Percentiles rank a stretch among this genome's conserved stretches.
Conservation (phyloP, 1,140 invertebrate species). For the Venustaconcha ellipsiformis region DNA sequence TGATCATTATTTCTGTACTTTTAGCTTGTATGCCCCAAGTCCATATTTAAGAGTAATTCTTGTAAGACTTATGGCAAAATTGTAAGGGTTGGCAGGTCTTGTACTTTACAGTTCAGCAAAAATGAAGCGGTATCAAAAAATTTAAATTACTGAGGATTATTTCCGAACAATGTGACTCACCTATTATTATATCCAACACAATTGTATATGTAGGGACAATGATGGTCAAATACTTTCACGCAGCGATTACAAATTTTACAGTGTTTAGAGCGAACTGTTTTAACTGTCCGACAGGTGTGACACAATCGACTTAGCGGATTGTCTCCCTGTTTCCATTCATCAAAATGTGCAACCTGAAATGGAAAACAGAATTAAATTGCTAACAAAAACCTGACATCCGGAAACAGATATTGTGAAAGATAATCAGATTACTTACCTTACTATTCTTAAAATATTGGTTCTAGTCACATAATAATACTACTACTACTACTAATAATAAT, state of each 20-base stretch:
- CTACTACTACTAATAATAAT: too few species aligned
- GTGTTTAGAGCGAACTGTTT: slow-evolving; percentile 88
- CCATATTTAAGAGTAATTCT: not conserved
- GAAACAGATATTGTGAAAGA: too few species aligned
- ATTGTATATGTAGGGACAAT: slow-evolving; percentile 95
- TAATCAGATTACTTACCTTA: too few species aligned
- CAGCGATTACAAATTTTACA: slow-evolving; percentile 92
- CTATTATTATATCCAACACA: slow-evolving; percentile 77
- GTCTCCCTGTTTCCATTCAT: slow-evolving; percentile 89
- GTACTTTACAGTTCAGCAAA: not conserved
- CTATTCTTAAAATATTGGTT: too few species aligned
- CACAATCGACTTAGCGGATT: slow-evolving; percentile 88
- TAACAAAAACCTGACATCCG: too few species aligned
- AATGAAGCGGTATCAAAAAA: not conserved
- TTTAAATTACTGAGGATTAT: not conserved
- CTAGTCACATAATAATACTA: too few species aligned
- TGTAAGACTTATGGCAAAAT: too few species aligned
- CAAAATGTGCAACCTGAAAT: slow-evolving; percentile 83
- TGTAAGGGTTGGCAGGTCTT: not conserved
- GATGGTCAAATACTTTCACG: slow-evolving; percentile 93
- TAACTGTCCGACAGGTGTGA: slow-evolving; percentile 89
- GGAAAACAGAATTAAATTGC: too few species aligned
- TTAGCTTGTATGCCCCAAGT: not conserved
- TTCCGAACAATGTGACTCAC: slow-evolving; percentile 37
- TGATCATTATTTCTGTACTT: too few species aligned